A percentile compares a stretch with the other conserved stretches of the same genome.
Conservation (phyloP, 2,113 vertebrate species). For the Cnemophilus loriae region DNA sequence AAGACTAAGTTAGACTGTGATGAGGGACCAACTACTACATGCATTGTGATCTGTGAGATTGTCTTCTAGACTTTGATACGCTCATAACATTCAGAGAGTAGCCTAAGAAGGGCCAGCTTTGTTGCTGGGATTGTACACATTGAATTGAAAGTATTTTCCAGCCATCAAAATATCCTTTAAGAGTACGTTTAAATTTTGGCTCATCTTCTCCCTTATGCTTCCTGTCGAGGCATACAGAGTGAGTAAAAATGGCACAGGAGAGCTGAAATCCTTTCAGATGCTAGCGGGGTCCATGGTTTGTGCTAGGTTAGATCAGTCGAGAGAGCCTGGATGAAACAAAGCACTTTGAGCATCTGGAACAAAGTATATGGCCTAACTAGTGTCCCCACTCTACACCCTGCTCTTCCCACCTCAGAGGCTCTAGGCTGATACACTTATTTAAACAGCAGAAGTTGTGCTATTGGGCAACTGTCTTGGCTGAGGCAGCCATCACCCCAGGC, state of each 20-base stretch:
- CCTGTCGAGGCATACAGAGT: rapidly evolving
- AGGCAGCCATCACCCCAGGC: background rate
- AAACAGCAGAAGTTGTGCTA: background rate
- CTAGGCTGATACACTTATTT: background rate
- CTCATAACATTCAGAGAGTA: background rate
- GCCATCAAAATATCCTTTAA: background rate
- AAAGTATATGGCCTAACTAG: background rate
- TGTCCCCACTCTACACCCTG: background rate
- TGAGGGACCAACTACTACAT: constrained; percentile 20
- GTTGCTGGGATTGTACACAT: background rate
- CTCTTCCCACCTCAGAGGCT: background rate
- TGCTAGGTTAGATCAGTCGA: background rate
- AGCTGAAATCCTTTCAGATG: background rate
- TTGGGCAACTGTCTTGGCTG: background rate
- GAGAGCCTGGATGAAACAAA: background rate
- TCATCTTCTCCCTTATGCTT: background rate
- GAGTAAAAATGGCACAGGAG: background rate
- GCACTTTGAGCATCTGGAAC: rapidly evolving
- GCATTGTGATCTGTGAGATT: background rate
- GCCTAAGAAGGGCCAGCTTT: background rate
- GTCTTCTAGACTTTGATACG: background rate
- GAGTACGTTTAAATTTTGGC: background rate
- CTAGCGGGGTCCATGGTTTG: background rate
- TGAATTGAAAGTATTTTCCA: background rate
- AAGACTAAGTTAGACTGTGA: background rate